Conservation (phyloP, 2,797 vertebrate genomes). For the Characodon lateralis region DNA sequence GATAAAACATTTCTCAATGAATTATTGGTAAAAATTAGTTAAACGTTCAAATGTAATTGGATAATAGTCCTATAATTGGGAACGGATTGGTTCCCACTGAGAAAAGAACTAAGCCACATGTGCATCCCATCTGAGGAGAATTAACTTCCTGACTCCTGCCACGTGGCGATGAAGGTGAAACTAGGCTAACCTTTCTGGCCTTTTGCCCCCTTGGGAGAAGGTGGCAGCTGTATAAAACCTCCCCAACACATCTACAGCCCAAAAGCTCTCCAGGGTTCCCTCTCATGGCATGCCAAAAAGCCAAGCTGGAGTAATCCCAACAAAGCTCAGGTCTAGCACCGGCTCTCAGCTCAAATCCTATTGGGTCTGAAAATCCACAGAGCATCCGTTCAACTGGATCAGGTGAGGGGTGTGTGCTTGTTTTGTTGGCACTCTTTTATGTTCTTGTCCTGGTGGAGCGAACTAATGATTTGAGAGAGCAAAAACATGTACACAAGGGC, state of each 20-base stretch:
- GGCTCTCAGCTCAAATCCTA: conserved; percentile 58
- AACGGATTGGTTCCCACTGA: no score
- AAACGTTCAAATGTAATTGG: background rate
- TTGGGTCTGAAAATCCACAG: conserved; percentile 58
- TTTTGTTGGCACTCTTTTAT: conserved; percentile 34
- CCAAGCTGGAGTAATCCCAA: conserved; percentile 62
- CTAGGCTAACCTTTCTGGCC: conserved; percentile 52
- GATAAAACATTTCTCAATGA: background rate
- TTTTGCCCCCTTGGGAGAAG: conserved; percentile 34
- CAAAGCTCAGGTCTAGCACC: conserved; percentile 60
- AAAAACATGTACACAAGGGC: background rate
- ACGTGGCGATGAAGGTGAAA: conserved; percentile 50
- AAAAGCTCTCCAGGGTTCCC: conserved; percentile 61
- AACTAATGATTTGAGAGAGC: conserved; percentile 6
- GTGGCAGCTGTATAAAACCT: conserved; percentile 59
- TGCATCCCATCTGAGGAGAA: conserved; percentile 9
- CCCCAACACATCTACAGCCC: conserved; percentile 22
- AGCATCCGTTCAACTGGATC: conserved; percentile 26
- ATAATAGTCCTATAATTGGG: background rate
- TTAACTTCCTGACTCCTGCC: conserved; percentile 24
- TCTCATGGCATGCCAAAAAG: conserved; percentile 67
- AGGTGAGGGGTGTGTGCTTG: background rate
- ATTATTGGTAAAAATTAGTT: background rate
- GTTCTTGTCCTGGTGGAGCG: conserved; percentile 33
- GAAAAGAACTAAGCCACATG: background rate